Percentiles rank a stretch among this genome's conserved stretches.
phyloP scores from a whole-genome alignment of 2,888 invertebrate genomes.

The Ichneumoninae sp. region DNA sequence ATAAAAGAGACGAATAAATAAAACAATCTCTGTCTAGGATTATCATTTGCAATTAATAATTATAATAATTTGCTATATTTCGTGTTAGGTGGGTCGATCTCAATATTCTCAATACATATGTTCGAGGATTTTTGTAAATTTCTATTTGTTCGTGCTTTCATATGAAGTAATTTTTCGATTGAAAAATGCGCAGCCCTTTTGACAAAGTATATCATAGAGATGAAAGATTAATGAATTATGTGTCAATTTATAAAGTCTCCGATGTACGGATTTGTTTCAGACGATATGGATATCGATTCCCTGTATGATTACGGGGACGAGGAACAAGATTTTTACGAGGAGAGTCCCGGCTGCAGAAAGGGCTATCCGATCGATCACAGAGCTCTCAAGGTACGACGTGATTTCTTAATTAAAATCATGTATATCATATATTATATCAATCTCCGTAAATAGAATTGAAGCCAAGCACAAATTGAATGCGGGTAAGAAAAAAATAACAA shows the following conservation, averaged over 20 bases:
- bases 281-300: conserved; percentile 84
- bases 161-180: not conserved
- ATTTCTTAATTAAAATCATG: conserved; percentile 18
- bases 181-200: not conserved
- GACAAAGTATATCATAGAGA: not conserved
- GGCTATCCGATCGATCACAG: conserved; percentile 82
- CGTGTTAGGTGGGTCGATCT: not conserved
- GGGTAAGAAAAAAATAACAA: conserved; percentile 17
- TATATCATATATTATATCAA: not conserved
- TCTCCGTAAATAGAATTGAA: conserved; percentile 4
- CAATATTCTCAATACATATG: not conserved
- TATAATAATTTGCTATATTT: not conserved
- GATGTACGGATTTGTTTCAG: conserved; percentile 71
- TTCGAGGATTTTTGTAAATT: not conserved
- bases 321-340: conserved; percentile 90
- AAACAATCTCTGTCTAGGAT: not conserved
- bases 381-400: conserved; percentile 80
- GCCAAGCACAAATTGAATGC: conserved; percentile 19
- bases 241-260: conserved; percentile 3
- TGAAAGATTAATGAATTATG: not conserved
- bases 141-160: not conserved
- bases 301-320: conserved; percentile 89
- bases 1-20: not conserved
- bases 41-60: not conserved
- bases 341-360: conserved; percentile 85